Conservation (phyloP, 1,140 invertebrate species). For the Drosophila nebulosa region DNA sequence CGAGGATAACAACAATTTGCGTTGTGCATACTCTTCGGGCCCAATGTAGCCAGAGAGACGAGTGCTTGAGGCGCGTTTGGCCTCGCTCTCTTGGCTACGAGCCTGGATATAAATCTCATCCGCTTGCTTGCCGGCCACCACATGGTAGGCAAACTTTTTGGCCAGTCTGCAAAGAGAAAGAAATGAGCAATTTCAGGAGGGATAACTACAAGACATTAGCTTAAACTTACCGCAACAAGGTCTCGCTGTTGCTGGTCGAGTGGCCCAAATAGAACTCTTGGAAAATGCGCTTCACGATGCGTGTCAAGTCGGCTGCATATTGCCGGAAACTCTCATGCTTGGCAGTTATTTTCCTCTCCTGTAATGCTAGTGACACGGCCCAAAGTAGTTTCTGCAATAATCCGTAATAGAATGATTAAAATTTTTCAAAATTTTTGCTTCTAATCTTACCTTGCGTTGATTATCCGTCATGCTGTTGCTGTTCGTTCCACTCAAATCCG, state of each 20-base stretch:
- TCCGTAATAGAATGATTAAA: slow-evolving; percentile 26
- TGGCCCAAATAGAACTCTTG: slow-evolving; percentile 67
- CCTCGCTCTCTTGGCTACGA: slow-evolving; percentile 60
- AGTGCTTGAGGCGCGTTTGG: slow-evolving; percentile 44
- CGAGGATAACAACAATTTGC: slow-evolving; percentile 49
- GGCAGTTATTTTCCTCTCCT: slow-evolving; percentile 83
- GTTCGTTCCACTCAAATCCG: slow-evolving; percentile 58
- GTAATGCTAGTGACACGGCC: slow-evolving; percentile 85
- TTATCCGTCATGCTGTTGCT: slow-evolving; percentile 70
- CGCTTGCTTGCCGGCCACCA: slow-evolving; percentile 82
- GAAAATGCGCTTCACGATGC: slow-evolving; percentile 81
- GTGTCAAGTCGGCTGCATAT: slow-evolving; percentile 83
- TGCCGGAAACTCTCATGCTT: slow-evolving; percentile 84
- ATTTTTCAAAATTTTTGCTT: not conserved
- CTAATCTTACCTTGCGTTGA: slow-evolving; percentile 58
- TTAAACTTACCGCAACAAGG: slow-evolving; percentile 70
- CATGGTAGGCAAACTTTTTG: slow-evolving; percentile 83
- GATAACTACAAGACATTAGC: not conserved
- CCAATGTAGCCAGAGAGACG: slow-evolving; percentile 78
- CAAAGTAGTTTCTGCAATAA: slow-evolving; percentile 84
- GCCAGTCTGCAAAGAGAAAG: slow-evolving; percentile 79
- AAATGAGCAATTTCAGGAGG: not conserved
- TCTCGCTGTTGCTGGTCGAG: slow-evolving; percentile 76
- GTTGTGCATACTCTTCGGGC: slow-evolving; percentile 71
- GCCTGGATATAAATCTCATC: slow-evolving; percentile 82